These are phyloP conservation scores for Conus betulinus DNA, from an alignment of 1,140 invertebrate genomes.

Conservation along the genomic window DNA sequence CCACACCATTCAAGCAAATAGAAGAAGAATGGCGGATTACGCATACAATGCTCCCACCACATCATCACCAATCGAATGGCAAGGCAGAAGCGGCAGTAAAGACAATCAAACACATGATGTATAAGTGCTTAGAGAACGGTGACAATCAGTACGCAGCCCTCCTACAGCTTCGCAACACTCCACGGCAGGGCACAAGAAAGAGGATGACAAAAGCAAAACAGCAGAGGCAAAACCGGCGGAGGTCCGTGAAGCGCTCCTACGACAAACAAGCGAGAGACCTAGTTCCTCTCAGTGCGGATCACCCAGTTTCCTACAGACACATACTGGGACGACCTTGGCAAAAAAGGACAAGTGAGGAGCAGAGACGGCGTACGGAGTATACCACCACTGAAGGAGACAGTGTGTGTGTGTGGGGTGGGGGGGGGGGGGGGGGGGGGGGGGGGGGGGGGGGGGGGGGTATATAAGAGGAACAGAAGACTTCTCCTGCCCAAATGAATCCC, in stretches of 20 bases:
- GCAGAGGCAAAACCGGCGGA: constrained; percentile 8
- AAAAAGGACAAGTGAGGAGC: background rate
- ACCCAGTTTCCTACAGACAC: constrained; percentile 50
- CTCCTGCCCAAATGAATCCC: no score
- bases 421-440: no score
- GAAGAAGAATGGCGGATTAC: background rate
- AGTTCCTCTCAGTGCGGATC: constrained; percentile 23
- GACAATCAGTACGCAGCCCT: constrained; percentile 47
- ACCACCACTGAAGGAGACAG: background rate
- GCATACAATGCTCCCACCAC: constrained; percentile 42
- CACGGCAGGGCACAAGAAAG: constrained; percentile 47
- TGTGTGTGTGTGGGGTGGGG: background rate
- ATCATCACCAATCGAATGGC: constrained; percentile 50
- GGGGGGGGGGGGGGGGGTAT: no score
- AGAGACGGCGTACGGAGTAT: background rate
- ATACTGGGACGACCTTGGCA: constrained; percentile 38
- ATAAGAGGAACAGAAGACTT: no score
- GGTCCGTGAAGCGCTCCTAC: constrained; percentile 32
- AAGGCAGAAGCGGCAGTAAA: constrained; percentile 58
- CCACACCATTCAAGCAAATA: background rate
- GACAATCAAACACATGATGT: constrained; percentile 51
- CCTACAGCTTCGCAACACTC: constrained; percentile 52
- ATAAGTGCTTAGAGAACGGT: constrained; percentile 45
- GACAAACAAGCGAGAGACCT: constrained; percentile 36
- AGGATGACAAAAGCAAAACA: background rate